phyloP scores from a whole-genome alignment of 2,888 invertebrate genomes.

The Creontiades dilutus region DNA sequence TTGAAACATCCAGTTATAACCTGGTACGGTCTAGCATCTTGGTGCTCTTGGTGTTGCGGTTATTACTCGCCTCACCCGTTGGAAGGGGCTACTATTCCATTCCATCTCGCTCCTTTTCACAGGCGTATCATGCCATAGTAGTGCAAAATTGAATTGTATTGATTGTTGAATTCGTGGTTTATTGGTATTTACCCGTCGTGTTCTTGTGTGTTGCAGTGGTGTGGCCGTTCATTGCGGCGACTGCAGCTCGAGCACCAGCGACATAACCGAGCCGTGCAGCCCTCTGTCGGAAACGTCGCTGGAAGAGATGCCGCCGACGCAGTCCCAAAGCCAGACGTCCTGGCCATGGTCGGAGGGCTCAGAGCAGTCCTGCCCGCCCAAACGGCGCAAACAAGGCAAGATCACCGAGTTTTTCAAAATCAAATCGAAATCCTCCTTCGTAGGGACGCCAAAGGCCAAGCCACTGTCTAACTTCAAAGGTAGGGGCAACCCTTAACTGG shows the following conservation, averaged over 20 bases:
- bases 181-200: not conserved
- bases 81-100: too few relatives aligned
- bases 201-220: constrained; percentile 84
- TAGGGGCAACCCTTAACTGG: constrained; percentile 33
- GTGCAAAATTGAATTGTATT: too few relatives aligned
- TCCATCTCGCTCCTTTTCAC: too few relatives aligned
- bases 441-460: constrained; percentile 76
- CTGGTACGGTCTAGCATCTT: too few relatives aligned
- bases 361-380: constrained; percentile 56
- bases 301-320: constrained; percentile 77
- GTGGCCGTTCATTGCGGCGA: constrained; percentile 88
- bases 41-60: too few relatives aligned
- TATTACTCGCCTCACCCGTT: too few relatives aligned
- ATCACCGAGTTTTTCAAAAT: constrained; percentile 92
- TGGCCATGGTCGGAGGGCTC: constrained; percentile 65
- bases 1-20: too few relatives aligned
- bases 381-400: constrained; percentile 77
- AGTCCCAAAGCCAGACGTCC: constrained; percentile 70
- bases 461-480: constrained; percentile 34
- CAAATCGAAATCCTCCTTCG: constrained; percentile 83
- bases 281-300: constrained; percentile 84
- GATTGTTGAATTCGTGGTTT: too few relatives aligned
- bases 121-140: too few relatives aligned
- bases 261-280: constrained; percentile 92
- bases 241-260: constrained; percentile 85